Conservation (phyloP, 30 jellyfish, hydroid and myxozoan genomes). For the Cassiopea xamachana region DNA sequence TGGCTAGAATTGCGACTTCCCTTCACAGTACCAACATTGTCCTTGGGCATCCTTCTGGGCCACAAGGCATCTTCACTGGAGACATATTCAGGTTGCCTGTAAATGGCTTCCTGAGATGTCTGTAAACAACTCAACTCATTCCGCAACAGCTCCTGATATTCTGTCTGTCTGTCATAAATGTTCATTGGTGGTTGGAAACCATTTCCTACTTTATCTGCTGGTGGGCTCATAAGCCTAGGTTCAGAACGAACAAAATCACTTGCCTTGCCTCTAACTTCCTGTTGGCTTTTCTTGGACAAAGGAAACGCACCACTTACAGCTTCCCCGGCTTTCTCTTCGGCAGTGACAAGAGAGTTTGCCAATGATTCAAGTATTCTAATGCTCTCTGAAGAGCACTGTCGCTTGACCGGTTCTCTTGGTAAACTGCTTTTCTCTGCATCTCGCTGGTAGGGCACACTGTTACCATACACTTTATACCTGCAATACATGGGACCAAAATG, state of each 20-base stretch:
- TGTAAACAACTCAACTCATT: neutral
- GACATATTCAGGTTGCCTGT: neutral
- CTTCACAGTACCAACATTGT: neutral
- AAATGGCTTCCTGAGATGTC: neutral
- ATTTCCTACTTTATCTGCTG: neutral
- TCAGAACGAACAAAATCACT: neutral
- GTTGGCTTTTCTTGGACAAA: neutral
- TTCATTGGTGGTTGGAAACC: neutral
- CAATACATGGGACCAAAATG: neutral
- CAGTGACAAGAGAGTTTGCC: constrained; percentile 58
- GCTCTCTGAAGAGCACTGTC: constrained; percentile 69
- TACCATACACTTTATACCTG: constrained; percentile 14
- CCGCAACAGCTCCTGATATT: neutral
- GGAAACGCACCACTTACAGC: constrained; percentile 27
- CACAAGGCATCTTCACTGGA: neutral
- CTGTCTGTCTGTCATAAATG: neutral
- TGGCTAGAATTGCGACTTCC: neutral
- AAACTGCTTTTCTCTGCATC: neutral
- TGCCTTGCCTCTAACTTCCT: neutral
- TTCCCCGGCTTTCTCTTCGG: constrained; percentile 38
- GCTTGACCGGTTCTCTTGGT: neutral
- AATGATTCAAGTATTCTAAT: constrained; percentile 59
- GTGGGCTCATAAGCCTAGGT: neutral
- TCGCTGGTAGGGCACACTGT: neutral
- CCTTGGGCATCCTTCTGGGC: neutral